Evolutionary conservation across 1,140 invertebrate genomes (phyloP).

Genomic region (Olivierus martensii): DNA sequence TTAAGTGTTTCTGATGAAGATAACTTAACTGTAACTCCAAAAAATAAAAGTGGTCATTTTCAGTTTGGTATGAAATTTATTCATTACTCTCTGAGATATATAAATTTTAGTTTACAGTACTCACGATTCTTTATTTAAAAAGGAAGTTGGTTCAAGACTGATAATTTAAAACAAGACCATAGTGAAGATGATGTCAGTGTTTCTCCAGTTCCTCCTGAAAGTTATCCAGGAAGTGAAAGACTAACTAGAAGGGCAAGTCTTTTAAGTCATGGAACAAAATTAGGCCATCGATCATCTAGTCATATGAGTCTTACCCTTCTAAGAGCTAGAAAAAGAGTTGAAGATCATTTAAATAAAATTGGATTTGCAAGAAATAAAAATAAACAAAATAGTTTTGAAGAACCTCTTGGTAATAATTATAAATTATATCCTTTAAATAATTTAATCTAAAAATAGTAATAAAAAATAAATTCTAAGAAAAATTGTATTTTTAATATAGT

Average conservation of each 20-base stretch:
- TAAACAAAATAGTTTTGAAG: constrained; percentile 73
- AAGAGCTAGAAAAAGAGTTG: constrained; percentile 65
- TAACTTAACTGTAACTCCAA: constrained; percentile 12
- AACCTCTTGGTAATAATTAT: constrained; percentile 44
- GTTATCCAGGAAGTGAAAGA: constrained; percentile 13
- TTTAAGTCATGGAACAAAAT: constrained; percentile 9
- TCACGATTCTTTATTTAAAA: no score
- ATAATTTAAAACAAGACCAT: constrained; percentile 17
- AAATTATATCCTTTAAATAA: no score
- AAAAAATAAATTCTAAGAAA: no score
- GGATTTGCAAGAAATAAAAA: constrained; percentile 51
- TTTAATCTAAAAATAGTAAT: no score
- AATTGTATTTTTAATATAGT: no score
- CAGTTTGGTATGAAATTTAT: constrained; percentile 13
- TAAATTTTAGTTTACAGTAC: not conserved
- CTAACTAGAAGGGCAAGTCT: constrained; percentile 14
- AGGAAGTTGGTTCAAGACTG: constrained; percentile 41
- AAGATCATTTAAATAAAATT: constrained; percentile 50
- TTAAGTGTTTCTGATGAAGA: constrained; percentile 24
- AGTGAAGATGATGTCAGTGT: constrained; percentile 21
- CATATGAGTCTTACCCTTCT: constrained; percentile 47
- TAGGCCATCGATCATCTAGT: constrained; percentile 29
- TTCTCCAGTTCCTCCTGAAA: constrained; percentile 6
- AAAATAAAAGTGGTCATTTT: constrained; percentile 18
- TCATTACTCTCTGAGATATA: no score